Conservation (phyloP, 1,140 invertebrate species). For the Heliconius himera region DNA sequence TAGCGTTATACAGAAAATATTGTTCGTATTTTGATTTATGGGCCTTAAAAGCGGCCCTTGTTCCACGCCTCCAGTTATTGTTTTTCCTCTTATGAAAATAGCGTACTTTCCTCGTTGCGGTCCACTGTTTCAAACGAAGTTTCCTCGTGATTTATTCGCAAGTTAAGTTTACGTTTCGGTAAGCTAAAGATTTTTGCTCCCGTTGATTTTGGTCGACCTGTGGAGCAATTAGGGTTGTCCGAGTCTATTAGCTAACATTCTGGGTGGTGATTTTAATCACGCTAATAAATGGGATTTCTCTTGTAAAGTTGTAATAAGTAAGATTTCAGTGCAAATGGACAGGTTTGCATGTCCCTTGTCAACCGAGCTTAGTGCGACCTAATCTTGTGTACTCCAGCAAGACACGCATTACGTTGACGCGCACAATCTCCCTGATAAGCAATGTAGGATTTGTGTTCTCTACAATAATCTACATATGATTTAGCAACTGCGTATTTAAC, state of each 20-base stretch:
- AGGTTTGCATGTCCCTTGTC: conserved; percentile 33
- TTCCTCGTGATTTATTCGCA: conserved; percentile 64
- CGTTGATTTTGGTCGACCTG: conserved; percentile 33
- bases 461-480: conserved; percentile 23
- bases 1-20: conserved; percentile 71
- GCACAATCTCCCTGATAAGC: conserved; percentile 33
- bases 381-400: conserved; percentile 36
- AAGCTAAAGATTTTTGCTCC: conserved; percentile 37
- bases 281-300: neutral
- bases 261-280: neutral
- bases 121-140: conserved; percentile 61
- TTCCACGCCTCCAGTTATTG: conserved; percentile 71
- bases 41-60: conserved; percentile 74
- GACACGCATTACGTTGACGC: conserved; percentile 36
- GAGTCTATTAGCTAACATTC: conserved; percentile 17
- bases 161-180: conserved; percentile 40
- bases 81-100: conserved; percentile 78
- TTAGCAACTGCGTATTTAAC: neutral
- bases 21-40: conserved; percentile 77
- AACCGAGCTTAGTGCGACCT: conserved; percentile 32
- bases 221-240: conserved; percentile 20
- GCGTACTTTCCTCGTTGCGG: conserved; percentile 64
- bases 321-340: conserved; percentile 18
- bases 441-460: conserved; percentile 27
- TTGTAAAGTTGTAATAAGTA: conserved; percentile 20